Percentiles rank a stretch among this genome's conserved stretches.
These are phyloP conservation scores for Apotomis capreana DNA, from an alignment of 2,888 invertebrate genomes.

Conservation along the genomic window DNA sequence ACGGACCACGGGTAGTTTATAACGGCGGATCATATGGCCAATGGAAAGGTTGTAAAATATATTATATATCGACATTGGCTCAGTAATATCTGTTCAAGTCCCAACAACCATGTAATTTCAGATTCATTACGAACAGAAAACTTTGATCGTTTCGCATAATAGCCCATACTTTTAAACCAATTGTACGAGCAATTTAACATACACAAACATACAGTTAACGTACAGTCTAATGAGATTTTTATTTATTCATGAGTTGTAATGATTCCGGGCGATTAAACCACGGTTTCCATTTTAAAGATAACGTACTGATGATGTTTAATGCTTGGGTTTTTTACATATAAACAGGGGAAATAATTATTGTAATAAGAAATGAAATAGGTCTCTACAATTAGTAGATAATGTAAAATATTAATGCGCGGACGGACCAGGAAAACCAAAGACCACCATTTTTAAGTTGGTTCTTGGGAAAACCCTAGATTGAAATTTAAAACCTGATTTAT, in stretches of 20 bases:
- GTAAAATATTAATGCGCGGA: neutral
- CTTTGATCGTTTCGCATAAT: constrained; percentile 56
- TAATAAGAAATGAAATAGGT: constrained; percentile 1
- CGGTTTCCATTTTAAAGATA: constrained; percentile 76
- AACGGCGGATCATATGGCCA: no score
- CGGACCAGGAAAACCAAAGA: neutral
- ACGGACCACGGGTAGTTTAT: no score
- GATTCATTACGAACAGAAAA: constrained; percentile 63
- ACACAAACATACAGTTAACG: constrained; percentile 48
- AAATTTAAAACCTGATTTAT: neutral
- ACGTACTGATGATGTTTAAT: constrained; percentile 13
- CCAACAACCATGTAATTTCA: constrained; percentile 61
- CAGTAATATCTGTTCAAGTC: constrained; percentile 41
- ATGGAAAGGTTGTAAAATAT: no score
- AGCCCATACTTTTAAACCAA: constrained; percentile 50
- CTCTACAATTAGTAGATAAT: neutral
- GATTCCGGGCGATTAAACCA: constrained; percentile 62
- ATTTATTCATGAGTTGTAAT: constrained; percentile 68
- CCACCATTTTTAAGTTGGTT: neutral
- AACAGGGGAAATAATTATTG: constrained; percentile 17
- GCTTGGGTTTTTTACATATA: constrained; percentile 11
- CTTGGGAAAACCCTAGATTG: neutral
- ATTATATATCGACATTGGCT: no score
- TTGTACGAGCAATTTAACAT: constrained; percentile 53
- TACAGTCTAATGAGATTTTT: constrained; percentile 66